Evolutionary conservation across 2,113 vertebrate species (phyloP), one percentile per base, ranked within the genome.

Genomic region (Hemibagrus wyckioides): DNA sequence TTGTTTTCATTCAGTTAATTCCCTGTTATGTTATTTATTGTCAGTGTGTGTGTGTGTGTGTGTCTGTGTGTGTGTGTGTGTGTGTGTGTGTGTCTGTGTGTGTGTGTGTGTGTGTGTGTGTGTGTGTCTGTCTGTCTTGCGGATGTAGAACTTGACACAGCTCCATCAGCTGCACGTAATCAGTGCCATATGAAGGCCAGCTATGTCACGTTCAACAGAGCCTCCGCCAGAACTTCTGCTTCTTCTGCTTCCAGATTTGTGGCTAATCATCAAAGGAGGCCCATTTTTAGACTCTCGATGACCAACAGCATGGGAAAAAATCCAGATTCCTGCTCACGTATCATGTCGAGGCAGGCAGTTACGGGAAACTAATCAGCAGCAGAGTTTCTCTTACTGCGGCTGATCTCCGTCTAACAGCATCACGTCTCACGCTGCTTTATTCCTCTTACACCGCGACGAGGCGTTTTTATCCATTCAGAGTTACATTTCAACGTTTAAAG

Each of bases 101-200:
- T 67, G 65, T 36, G 65, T 69, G 65, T 19, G 65, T 19, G 65
- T 36, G 65, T 19, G 65, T 67, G 63, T 17, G 63, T 17, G 30
- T 33, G 63, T 67, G 30, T 33, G 14, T 33, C n/a, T 33, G 63
- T 33, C 13, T 30, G 13, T 65, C 10, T 65, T 67, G 14, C 63
- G 30, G 63, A 33, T 67, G 63, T 67, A 33, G 21, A 71, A 71
- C 36, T 41, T 41, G 19, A 73, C 39, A 73, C 69, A 73, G 69
- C 39, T 73, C 69, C 69, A 73, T 73, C 69, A 41, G 69, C 69
- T 73, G 69, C 36, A 73, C 36, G 25, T 41, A 41, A 73, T 73
- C 69, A 41, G 7, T 73, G 69, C 41, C 69, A 73, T 25, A 73
- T 73, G 69, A 73, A 41, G 69, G 69, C 36, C 69, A 73, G 36